Percentiles rank a stretch among this genome's conserved stretches.
phyloP scores from a whole-genome alignment of 2,797 vertebrate species.

The Alauda arvensis region DNA sequence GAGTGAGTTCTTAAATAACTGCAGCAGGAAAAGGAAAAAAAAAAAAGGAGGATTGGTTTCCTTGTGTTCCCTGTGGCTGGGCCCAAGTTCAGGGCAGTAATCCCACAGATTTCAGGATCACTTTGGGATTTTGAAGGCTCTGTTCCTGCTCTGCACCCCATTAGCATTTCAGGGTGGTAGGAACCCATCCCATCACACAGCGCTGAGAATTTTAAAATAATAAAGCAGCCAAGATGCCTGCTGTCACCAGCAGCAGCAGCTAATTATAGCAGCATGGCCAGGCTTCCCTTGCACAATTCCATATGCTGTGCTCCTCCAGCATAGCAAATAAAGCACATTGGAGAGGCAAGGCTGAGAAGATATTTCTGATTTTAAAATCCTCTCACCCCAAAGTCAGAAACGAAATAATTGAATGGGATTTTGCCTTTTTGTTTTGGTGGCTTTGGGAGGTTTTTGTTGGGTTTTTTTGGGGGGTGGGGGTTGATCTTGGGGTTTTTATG shows the following conservation, averaged over 20 bases:
- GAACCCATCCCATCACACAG: neutral
- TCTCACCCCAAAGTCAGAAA: neutral
- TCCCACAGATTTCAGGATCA: neutral
- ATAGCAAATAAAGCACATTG: neutral
- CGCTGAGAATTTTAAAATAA: neutral
- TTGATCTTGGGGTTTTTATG: too few relatives aligned
- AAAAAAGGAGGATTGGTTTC: neutral
- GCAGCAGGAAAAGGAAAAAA: neutral
- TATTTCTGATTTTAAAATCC: neutral
- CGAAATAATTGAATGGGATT: neutral
- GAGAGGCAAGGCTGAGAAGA: neutral
- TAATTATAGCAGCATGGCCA: constrained; percentile 6
- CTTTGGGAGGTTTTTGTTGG: too few relatives aligned
- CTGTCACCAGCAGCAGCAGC: neutral
- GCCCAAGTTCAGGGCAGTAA: neutral
- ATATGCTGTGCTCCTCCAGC: neutral
- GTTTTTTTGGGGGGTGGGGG: too few relatives aligned
- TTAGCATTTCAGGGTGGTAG: neutral
- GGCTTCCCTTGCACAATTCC: constrained; percentile 21
- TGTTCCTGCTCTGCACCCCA: neutral
- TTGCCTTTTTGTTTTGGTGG: neutral
- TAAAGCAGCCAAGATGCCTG: constrained; percentile 6
- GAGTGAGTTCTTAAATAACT: neutral
- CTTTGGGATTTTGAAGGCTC: neutral
- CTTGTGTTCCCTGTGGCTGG: neutral